Evolutionary conservation across 2,113 vertebrate genomes (phyloP), one percentile per base, ranked within the genome.

Genomic region (Marcusenius ussheri): DNA sequence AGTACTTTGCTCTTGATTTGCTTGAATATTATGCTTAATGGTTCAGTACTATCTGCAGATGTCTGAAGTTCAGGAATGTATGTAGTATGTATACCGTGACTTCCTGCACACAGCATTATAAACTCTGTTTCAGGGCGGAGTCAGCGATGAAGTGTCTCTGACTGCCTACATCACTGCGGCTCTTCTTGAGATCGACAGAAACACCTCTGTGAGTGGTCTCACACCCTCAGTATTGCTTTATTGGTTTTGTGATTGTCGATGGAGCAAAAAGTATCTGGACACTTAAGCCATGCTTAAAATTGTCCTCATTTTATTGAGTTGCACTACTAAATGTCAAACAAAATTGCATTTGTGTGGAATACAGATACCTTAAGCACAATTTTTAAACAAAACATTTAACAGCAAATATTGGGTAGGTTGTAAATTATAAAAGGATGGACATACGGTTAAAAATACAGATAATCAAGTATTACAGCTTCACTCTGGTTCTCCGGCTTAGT

Each of bases 141-240:
- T 98, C 83, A 96, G 96, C 51, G 96, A 97, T 27, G 95, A 97
- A 13, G 83, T 96, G 46, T 96, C 97, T 0, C 94, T 98, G 88
- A 96, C 96, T 0, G 97, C 97, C 0, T 98, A 97, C 91, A 94
- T 97, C 92, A 94, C 95, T 0, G 95, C 97, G 2, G 97, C 97
- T 0, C 92, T 97, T 92, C 92, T 98, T 92, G 97, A 98, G 91
- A 94, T 96, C 90, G 95, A 95, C 3, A 45, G 31, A 2, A 90
- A 92, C 58, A n/a, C 89, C 39, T 90, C 92, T 84, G 97, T 97
- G 93, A 97, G 94, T 93, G 17, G 51, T 21, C 56, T 58, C 8
- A 58, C 21, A 58, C 56, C 56, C 56, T 58, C 56, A 24, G 21
- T 58, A 58, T 24, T 24, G 21, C 56, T 58, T 58, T 24, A 58